These are phyloP conservation scores for Prunella himalayana DNA, from an alignment of 2,113 vertebrate species.

Conservation along the genomic window DNA sequence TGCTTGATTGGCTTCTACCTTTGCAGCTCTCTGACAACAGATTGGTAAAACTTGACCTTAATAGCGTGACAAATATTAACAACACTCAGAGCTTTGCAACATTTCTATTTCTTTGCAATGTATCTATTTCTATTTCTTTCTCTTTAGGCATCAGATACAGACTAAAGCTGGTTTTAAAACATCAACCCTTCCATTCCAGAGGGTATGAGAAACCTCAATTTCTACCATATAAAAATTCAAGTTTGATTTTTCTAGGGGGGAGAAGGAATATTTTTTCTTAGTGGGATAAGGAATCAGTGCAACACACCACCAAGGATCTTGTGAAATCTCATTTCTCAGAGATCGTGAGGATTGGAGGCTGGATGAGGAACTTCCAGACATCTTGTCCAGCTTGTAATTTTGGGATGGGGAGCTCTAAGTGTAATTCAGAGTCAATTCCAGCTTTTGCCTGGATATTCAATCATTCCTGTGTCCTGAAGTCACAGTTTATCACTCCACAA, in stretches of 20 bases:
- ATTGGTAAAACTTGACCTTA: background rate
- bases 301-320: background rate
- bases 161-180: background rate
- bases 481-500: accelerated
- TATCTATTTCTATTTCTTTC: background rate
- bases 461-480: background rate
- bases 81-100: background rate
- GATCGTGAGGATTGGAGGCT: background rate
- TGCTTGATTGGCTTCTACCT: background rate
- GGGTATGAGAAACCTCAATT: background rate
- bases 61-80: background rate
- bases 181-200: background rate
- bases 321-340: background rate
- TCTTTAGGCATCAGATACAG: background rate
- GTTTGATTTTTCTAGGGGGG: background rate
- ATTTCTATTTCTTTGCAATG: background rate
- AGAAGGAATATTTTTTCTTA: background rate
- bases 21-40: background rate
- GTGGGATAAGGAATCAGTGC: background rate
- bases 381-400: background rate
- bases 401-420: background rate
- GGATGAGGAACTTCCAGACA: background rate
- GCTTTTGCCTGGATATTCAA: background rate
- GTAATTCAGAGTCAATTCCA: background rate
- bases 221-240: background rate